These are phyloP conservation scores for Pycnomerus fuliginosus DNA, from an alignment of 2,888 invertebrate genomes.

Conservation along the genomic window DNA sequence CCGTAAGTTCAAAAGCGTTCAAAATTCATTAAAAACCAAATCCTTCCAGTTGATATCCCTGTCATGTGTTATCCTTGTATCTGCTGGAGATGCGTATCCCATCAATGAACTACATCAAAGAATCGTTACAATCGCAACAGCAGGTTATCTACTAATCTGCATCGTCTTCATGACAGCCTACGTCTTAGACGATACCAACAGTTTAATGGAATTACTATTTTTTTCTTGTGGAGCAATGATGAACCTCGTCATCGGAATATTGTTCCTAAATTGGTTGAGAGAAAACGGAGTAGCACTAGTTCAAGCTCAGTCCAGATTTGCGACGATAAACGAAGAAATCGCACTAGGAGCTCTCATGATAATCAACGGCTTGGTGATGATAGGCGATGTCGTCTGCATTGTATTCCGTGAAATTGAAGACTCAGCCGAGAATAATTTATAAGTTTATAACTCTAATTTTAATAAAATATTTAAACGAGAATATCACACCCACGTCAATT, in stretches of 20 bases:
- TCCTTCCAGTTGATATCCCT: too few relatives aligned
- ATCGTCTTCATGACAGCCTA: constrained; percentile 1
- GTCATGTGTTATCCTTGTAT: too few relatives aligned
- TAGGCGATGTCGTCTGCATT: too few relatives aligned
- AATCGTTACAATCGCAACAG: too few relatives aligned
- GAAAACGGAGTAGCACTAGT: too few relatives aligned
- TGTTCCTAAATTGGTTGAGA: too few relatives aligned
- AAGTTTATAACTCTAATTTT: background rate
- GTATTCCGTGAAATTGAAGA: background rate
- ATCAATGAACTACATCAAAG: too few relatives aligned
- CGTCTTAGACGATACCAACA: constrained; percentile 2
- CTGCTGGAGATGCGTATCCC: too few relatives aligned
- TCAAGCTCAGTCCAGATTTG: background rate
- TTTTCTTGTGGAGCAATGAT: background rate
- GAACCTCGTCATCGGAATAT: background rate
- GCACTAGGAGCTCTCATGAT: background rate
- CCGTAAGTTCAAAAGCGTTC: too few relatives aligned
- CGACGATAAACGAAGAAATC: background rate
- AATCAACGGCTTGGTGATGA: background rate
- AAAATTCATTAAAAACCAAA: too few relatives aligned
- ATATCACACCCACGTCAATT: background rate
- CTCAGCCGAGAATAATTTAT: background rate
- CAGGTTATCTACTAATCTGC: constrained; percentile 1
- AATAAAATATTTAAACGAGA: background rate
- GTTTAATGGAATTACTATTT: constrained; percentile 2